Conservation (phyloP, 2,797 vertebrate genomes). For the Calcarius lapponicus region DNA sequence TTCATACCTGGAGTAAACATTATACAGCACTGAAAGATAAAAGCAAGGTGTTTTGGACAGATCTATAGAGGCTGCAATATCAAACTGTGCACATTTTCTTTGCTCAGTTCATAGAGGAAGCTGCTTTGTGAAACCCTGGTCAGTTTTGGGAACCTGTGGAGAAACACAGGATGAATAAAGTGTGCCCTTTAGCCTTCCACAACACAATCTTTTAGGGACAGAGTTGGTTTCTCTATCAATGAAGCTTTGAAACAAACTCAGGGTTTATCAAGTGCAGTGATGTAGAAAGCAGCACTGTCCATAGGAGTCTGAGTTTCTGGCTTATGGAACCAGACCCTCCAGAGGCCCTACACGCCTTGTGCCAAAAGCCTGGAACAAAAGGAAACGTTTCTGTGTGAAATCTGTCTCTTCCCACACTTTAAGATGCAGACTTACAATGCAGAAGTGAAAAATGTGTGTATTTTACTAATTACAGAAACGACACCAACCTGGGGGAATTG, state of each 20-base stretch:
- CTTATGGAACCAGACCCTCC: not conserved
- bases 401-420: not conserved
- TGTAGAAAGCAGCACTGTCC: not conserved
- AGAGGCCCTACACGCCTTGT: not conserved
- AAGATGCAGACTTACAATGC: not conserved
- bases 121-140: not conserved
- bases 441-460: not conserved
- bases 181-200: not conserved
- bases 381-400: not conserved
- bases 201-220: not conserved
- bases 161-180: conserved; percentile 7
- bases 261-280: not conserved
- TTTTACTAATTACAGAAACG: not conserved
- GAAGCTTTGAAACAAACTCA: not conserved
- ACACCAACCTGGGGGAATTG: not conserved
- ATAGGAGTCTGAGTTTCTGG: conserved; percentile 20
- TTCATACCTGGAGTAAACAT: not conserved
- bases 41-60: not conserved
- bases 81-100: conserved; percentile 13
- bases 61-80: not conserved
- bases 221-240: not conserved
- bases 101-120: not conserved
- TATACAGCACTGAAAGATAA: not conserved
- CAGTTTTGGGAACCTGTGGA: not conserved
- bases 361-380: conserved; percentile 31